Conservation (phyloP, 2,113 vertebrate species). For the Lepisosteus oculatus region DNA sequence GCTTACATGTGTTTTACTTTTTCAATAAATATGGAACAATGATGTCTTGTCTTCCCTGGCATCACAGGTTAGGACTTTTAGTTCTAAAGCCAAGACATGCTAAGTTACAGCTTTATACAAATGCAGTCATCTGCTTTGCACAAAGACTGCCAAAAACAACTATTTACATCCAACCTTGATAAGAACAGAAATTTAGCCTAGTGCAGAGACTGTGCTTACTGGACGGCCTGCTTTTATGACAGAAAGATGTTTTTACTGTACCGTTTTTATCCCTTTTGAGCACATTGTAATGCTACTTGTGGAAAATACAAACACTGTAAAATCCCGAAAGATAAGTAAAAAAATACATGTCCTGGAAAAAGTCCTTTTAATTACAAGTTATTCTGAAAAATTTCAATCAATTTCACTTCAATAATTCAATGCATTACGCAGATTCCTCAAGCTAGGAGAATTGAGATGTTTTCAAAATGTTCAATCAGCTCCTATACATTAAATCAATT, state of each 20-base stretch:
- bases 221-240: slow-evolving; percentile 1
- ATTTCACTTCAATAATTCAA: no score
- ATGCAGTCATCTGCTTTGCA: slow-evolving; percentile 59
- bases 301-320: slow-evolving; percentile 34
- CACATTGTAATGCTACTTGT: slow-evolving; percentile 30
- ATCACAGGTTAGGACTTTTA: slow-evolving; percentile 71
- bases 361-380: no score
- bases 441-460: no score
- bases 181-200: not conserved
- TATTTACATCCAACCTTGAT: slow-evolving; percentile 45
- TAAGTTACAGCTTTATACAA: slow-evolving; percentile 76
- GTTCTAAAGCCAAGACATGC: slow-evolving; percentile 76
- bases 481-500: no score
- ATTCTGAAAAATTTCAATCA: no score
- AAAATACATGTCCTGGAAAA: no score
- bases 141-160: slow-evolving; percentile 48
- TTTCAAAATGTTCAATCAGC: no score
- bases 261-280: slow-evolving; percentile 41
- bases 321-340: slow-evolving; percentile 49
- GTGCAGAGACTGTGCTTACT: not conserved
- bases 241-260: slow-evolving; percentile 46
- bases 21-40: slow-evolving; percentile 94
- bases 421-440: no score
- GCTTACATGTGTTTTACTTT: slow-evolving; percentile 90
- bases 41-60: slow-evolving; percentile 70